A percentile compares a stretch with the other conserved stretches of the same genome.
phyloP scores from a whole-genome alignment of 2,113 vertebrate species.

The Otocyon megalotis region DNA sequence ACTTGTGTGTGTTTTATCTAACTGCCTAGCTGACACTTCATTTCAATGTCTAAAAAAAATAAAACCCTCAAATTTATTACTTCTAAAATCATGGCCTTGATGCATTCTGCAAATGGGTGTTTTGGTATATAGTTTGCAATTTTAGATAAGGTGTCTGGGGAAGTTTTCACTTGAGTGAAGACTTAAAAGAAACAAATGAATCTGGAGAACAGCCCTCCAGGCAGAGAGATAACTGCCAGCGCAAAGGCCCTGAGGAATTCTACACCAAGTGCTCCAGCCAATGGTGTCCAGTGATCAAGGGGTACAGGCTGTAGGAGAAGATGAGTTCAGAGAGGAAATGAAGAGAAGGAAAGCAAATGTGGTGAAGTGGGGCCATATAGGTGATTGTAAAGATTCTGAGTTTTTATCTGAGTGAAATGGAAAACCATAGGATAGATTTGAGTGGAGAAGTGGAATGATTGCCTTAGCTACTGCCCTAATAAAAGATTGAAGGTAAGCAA shows the following conservation, averaged over 20 bases:
- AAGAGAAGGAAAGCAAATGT: not conserved
- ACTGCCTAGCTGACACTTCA: not conserved
- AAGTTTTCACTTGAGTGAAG: not conserved
- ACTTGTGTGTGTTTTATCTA: not conserved
- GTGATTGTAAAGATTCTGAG: not conserved
- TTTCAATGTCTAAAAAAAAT: not conserved
- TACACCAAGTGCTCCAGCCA: not conserved
- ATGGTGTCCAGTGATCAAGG: not conserved
- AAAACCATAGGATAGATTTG: not conserved
- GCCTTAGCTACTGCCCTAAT: not conserved
- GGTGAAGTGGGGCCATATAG: rapidly evolving
- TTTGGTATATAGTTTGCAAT: not conserved
- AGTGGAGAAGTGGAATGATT: not conserved
- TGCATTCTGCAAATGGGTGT: not conserved
- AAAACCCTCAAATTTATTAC: not conserved
- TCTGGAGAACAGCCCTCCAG: not conserved
- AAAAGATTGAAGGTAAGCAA: not conserved
- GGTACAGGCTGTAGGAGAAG: not conserved
- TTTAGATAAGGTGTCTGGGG: not conserved
- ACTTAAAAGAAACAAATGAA: not conserved
- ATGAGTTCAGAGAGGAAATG: not conserved
- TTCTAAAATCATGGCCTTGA: not conserved
- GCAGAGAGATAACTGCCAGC: not conserved
- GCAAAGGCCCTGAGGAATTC: not conserved
- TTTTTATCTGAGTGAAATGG: not conserved